Conservation (phyloP, 2,797 vertebrate species). For the Channallabes apus region DNA sequence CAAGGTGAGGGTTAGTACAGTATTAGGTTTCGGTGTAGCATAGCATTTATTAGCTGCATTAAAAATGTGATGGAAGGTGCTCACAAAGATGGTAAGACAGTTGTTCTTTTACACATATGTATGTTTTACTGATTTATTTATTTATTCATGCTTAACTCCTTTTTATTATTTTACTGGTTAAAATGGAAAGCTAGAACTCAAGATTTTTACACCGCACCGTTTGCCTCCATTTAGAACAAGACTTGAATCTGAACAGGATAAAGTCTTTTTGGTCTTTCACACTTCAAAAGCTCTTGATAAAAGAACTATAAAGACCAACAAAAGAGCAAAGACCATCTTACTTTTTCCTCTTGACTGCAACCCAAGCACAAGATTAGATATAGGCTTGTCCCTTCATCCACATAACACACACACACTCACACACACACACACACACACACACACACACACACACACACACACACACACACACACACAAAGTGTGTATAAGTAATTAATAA, state of each 20-base stretch:
- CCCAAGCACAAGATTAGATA: not conserved
- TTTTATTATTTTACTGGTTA: not conserved
- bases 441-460: not conserved
- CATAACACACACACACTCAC: not conserved
- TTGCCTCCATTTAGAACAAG: constrained; percentile 1
- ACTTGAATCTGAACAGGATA: constrained; percentile 4
- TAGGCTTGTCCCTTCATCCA: not conserved
- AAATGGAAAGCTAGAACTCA: not conserved
- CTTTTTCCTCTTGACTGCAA: constrained; percentile 9
- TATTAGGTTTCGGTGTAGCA: not conserved
- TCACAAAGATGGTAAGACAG: not conserved
- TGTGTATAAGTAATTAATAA: not conserved
- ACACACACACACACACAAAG: not conserved
- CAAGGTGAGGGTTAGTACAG: not conserved
- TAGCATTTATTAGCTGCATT: not conserved
- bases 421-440: not conserved
- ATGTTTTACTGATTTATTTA: not conserved
- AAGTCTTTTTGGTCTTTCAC: not conserved
- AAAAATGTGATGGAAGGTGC: not conserved
- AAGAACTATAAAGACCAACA: constrained; percentile 10
- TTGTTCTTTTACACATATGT: not conserved
- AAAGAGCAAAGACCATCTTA: not conserved
- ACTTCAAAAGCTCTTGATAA: constrained; percentile 26
- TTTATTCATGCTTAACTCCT: not conserved
- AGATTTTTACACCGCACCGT: not conserved